Evolutionary conservation across 1,140 invertebrate species (phyloP).

Genomic region (Papilio machaon): DNA sequence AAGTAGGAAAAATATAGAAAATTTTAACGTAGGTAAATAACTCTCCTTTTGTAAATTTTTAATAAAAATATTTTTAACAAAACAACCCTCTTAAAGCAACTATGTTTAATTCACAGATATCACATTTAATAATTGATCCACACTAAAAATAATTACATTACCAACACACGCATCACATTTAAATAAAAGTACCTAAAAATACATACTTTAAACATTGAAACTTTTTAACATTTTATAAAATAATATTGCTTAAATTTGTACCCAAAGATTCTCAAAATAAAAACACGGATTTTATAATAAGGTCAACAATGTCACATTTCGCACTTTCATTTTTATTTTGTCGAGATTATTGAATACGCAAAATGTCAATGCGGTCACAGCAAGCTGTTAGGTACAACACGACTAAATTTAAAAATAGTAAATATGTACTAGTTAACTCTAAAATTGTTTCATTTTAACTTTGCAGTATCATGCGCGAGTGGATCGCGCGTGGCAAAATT

Average conservation of each 20-base stretch:
- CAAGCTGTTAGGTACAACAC: constrained; percentile 40
- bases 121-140: constrained; percentile 19
- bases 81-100: constrained; percentile 20
- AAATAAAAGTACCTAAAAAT: constrained; percentile 1
- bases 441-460: constrained; percentile 40
- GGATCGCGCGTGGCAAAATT: constrained; percentile 16
- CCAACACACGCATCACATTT: constrained; percentile 12
- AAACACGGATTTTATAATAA: constrained; percentile 47
- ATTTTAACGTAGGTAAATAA: constrained; percentile 37
- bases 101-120: constrained; percentile 6
- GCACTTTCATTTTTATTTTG: constrained; percentile 48
- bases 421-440: not conserved
- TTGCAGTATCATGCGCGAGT: constrained; percentile 59
- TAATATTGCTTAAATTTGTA: constrained; percentile 47
- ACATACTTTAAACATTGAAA: constrained; percentile 30
- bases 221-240: constrained; percentile 25
- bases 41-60: constrained; percentile 9
- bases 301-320: constrained; percentile 67
- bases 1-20: constrained; percentile 40
- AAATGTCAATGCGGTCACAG: constrained; percentile 59
- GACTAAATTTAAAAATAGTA: constrained; percentile 39
- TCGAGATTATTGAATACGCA: constrained; percentile 39
- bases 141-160: constrained; percentile 33
- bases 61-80: constrained; percentile 20
- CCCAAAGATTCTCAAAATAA: constrained; percentile 45